These are phyloP conservation scores for Nipponia nippon DNA, from an alignment of 2,113 vertebrate genomes.

Conservation along the genomic window DNA sequence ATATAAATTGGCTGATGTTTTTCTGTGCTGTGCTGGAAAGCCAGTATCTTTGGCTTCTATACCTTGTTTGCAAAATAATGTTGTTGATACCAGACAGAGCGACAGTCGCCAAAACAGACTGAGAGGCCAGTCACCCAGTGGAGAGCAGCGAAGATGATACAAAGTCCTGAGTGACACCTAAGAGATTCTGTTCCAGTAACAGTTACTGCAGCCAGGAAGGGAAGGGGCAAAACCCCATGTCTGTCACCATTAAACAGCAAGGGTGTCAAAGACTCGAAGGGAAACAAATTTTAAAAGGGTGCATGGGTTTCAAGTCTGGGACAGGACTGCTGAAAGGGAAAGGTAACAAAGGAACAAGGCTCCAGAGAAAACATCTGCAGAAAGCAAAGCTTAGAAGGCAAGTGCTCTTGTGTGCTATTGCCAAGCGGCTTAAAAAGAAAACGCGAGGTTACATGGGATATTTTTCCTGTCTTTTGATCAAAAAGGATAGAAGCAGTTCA, in stretches of 20 bases:
- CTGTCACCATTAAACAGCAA: background rate
- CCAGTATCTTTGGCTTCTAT: background rate
- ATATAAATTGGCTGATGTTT: background rate
- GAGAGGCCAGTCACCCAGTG: background rate
- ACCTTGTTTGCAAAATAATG: background rate
- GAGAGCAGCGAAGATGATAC: background rate
- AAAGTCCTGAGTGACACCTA: background rate
- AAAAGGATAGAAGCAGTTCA: background rate
- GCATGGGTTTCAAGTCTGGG: background rate
- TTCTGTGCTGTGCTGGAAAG: background rate
- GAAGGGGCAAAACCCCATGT: background rate
- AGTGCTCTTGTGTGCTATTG: background rate
- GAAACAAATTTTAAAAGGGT: background rate
- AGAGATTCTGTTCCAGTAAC: background rate
- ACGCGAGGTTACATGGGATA: background rate
- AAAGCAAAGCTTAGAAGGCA: background rate
- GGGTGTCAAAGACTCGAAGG: background rate
- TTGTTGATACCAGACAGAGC: background rate
- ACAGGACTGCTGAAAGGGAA: background rate
- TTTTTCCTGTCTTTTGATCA: background rate
- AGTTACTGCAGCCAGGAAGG: background rate
- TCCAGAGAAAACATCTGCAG: slow-evolving; percentile 28
- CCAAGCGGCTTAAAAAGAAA: background rate
- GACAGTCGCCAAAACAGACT: rapidly evolving
- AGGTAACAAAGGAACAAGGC: background rate